Conservation (phyloP, 2,888 invertebrate species). For the Plagodis dolabraria region DNA sequence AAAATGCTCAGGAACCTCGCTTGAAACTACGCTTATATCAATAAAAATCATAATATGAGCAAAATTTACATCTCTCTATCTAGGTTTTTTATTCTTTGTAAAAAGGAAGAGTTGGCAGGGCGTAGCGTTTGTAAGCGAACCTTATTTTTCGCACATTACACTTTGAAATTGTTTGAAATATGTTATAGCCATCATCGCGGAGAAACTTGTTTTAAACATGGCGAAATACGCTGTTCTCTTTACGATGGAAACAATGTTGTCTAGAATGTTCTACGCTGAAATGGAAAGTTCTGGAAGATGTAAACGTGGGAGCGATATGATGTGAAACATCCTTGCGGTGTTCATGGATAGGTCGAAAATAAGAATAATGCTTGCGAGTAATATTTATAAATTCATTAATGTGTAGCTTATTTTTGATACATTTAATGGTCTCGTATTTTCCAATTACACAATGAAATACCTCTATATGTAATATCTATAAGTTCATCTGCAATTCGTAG, state of each 20-base stretch:
- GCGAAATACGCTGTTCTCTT: conserved; percentile 23
- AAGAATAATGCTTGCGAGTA: too few relatives aligned
- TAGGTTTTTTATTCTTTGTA: conserved; percentile 39
- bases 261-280: conserved; percentile 3
- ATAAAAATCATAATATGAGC: too few relatives aligned
- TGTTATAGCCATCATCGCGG: conserved; percentile 65
- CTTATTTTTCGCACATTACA: conserved; percentile 82
- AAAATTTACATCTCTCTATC: conserved; percentile 29
- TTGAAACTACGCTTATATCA: too few relatives aligned
- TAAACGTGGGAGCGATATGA: conserved; percentile 8
- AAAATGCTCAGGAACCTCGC: too few relatives aligned
- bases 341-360: background rate
- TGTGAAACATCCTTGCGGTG: background rate
- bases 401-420: too few relatives aligned
- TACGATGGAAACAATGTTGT: conserved; percentile 20
- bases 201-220: conserved; percentile 56
- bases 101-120: conserved; percentile 41
- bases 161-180: conserved; percentile 80
- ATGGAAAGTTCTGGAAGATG: conserved; percentile 16
- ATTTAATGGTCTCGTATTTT: too few relatives aligned
- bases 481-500: too few relatives aligned
- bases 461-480: too few relatives aligned
- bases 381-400: too few relatives aligned
- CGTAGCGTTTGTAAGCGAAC: conserved; percentile 60
- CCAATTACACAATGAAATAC: too few relatives aligned